Conservation (phyloP, 2,888 invertebrate species). For the Seira sanloemensis region DNA sequence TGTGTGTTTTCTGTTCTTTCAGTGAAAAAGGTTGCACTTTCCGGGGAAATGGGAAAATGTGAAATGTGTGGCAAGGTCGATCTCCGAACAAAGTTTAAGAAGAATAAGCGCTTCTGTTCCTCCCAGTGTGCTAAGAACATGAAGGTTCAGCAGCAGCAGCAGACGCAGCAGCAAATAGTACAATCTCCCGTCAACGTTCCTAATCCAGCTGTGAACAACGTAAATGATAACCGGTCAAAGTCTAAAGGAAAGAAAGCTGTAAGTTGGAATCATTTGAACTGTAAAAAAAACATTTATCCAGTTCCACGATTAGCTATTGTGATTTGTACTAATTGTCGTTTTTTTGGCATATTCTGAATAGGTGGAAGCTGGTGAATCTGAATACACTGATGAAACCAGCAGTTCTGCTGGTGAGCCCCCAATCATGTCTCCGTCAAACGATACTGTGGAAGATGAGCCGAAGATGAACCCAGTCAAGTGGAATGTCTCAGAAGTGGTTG, state of each 20-base stretch:
- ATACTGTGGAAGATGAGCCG: slow-evolving; percentile 74
- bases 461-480: slow-evolving; percentile 82
- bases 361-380: slow-evolving; percentile 69
- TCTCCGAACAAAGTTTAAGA: slow-evolving; percentile 82
- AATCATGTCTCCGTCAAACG: slow-evolving; percentile 64
- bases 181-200: not conserved
- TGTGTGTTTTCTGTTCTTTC: slow-evolving; percentile 46
- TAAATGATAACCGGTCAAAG: slow-evolving; percentile 51
- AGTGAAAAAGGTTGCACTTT: slow-evolving; percentile 79
- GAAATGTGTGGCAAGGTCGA: slow-evolving; percentile 85
- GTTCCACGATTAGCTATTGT: no score
- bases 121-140: slow-evolving; percentile 80
- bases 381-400: slow-evolving; percentile 71
- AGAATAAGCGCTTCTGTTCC: slow-evolving; percentile 86
- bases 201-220: slow-evolving; percentile 35
- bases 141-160: slow-evolving; percentile 71
- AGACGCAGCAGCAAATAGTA: slow-evolving; percentile 48
- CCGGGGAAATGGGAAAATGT: slow-evolving; percentile 81
- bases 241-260: slow-evolving; percentile 69
- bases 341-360: slow-evolving; percentile 10
- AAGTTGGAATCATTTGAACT: slow-evolving; percentile 24
- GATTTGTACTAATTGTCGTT: no score
- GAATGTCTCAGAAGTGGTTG: slow-evolving; percentile 79
- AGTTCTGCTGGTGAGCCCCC: slow-evolving; percentile 71
- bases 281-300: not conserved